phyloP scores from a whole-genome alignment of 2,797 vertebrate species.

The Synaphobranchus kaupii region DNA sequence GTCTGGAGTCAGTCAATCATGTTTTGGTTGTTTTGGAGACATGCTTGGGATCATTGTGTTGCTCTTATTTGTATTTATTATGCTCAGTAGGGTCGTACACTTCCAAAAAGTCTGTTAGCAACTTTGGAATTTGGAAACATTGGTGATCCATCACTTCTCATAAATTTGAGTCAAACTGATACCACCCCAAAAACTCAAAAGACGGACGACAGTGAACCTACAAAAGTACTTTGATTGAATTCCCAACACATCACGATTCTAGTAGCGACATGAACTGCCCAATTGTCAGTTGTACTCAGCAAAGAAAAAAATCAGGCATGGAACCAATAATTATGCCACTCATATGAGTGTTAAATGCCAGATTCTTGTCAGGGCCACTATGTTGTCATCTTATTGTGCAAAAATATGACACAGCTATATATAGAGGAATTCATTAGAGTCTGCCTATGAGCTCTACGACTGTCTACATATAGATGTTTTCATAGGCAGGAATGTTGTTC shows the following conservation, averaged over 20 bases:
- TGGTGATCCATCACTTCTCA: background rate
- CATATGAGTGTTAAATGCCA: conserved; percentile 31
- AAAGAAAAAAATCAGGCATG: background rate
- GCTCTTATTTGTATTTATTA: background rate
- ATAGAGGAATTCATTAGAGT: conserved; percentile 51
- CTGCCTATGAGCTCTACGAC: conserved; percentile 14
- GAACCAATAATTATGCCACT: background rate
- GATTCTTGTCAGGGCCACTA: conserved; percentile 43
- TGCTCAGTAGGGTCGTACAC: background rate
- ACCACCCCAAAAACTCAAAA: background rate
- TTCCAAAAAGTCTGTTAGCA: background rate
- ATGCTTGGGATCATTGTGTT: too few relatives aligned
- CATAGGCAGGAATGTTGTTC: background rate
- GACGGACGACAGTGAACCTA: background rate
- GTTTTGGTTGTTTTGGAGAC: background rate
- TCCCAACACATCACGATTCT: background rate
- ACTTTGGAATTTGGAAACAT: too few relatives aligned
- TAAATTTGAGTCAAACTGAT: background rate
- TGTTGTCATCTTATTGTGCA: conserved; percentile 13
- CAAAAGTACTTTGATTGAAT: background rate
- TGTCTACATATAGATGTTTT: conserved; percentile 14
- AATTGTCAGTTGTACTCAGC: background rate
- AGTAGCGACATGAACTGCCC: background rate
- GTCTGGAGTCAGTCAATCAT: background rate
- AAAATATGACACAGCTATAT: conserved; percentile 42